Base-by-base conservation (phyloP, 2,888 invertebrate genomes). In the Omphaloscelis lunosa region DNA sequence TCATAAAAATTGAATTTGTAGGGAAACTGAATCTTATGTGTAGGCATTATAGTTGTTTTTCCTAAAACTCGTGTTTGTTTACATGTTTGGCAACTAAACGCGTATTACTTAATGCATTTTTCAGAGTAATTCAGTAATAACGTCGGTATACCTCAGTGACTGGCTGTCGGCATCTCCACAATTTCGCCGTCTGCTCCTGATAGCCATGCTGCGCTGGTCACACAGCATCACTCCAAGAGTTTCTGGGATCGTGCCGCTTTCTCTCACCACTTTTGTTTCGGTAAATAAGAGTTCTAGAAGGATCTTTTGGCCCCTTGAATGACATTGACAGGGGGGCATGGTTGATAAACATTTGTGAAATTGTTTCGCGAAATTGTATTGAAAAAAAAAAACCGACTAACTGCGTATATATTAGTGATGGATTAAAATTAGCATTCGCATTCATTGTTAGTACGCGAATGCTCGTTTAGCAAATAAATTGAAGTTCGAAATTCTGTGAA, bases 121-220 rank as follows among this genome's bases (percentile, higher is more conserved):
- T 23, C 51, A 51, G 94, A 92, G 93, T 79, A 83, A 89, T 8
- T 89, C 87, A 8, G 72, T 93, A 8, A 85, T 85, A 56, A 85
- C 84, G 0, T 90, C 91, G 0, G 48, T 92, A 20, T 94, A 93
- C 76, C 66, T 83, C 23, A 90, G 92, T 65, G 90, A 92, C 62
- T 94, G 94, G 94, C 4, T 85, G 53, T 86, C 89, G 0, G 65
- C 91, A 48, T 92, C 93, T 0, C 94, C 93, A 0, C 59, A 83
- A 29, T 90, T 93, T 62, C 93, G 93, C 0, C 89, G 90, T 0
- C 67, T 85, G 71, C 71, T 94, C 45, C 82, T 92, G 27, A 89
- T 93, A 11, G 93, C 91, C 0, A 93, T 93, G 93, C 23, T 78
- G 48, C 89, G 92, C 48, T 94, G 94, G 93, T 87, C 89, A 5